Percentiles rank a stretch among this genome's conserved stretches.
Conservation (phyloP, 2,797 vertebrate species). For the Holocentrus rufus region DNA sequence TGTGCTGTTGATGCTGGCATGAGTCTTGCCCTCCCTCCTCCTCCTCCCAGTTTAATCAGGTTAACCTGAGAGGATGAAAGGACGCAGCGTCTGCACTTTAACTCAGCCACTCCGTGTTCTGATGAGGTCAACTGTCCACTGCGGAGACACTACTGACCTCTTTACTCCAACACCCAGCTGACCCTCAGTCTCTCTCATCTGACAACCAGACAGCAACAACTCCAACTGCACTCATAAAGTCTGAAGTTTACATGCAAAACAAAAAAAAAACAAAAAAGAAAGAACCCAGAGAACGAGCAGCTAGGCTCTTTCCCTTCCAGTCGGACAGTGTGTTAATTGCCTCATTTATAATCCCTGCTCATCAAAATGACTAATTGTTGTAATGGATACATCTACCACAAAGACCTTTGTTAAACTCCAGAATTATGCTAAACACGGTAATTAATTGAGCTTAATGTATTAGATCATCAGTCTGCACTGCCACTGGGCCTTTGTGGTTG, state of each 20-base stretch:
- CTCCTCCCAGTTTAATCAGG: conserved; percentile 68
- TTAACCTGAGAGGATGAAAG: conserved; percentile 67
- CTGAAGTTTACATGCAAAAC: conserved; percentile 49
- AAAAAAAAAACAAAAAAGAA: not conserved
- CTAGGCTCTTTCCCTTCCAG: conserved; percentile 64
- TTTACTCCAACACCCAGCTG: conserved; percentile 49
- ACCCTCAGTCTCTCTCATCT: conserved; percentile 50
- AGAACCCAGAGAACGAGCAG: conserved; percentile 48
- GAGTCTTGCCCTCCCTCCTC: no score
- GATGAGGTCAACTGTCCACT: conserved; percentile 63
- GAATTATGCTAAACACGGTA: conserved; percentile 75
- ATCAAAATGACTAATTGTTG: conserved; percentile 80
- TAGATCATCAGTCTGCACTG: conserved; percentile 49
- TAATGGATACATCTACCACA: conserved; percentile 68
- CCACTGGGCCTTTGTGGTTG: conserved; percentile 50
- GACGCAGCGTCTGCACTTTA: conserved; percentile 49
- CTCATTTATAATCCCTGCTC: conserved; percentile 82
- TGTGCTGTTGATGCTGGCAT: not conserved
- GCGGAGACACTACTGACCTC: conserved; percentile 36
- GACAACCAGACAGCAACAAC: conserved; percentile 52
- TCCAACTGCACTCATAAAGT: conserved; percentile 21
- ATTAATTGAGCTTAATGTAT: conserved; percentile 81
- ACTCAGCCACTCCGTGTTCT: conserved; percentile 45
- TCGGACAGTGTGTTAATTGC: conserved; percentile 80
- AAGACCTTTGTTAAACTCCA: conserved; percentile 76